Base-by-base conservation (phyloP, 2,113 vertebrate species). In the Tympanuchus pallidicinctus region DNA sequence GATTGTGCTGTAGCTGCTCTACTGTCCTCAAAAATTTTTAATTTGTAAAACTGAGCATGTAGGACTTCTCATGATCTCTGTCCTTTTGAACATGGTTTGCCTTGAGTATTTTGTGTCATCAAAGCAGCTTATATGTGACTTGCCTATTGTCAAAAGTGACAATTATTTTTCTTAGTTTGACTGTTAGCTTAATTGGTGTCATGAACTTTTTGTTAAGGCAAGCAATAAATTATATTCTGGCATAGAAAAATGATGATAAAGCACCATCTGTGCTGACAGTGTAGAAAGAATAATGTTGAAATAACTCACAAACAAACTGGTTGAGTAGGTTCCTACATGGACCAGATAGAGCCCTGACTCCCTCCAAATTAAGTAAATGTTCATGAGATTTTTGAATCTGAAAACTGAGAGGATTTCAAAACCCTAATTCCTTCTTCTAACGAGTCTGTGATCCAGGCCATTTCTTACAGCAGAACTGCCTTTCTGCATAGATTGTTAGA, bases 381-480 rank as follows among this genome's bases (percentile, higher is more conserved):
- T 91, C 15, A 2, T 52, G 59, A 82, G 16, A 6, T 2, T 8
- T 80, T 8, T 80, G 43, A 72, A 34, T 47, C 57, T 81, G 85
- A 66, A 93, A 80, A 52, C 28, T 6, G 56, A 88, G 66, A 50
- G 7, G 12, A 66, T 84, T 8, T 69, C 30, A 6, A 22, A 89
- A 78, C 32, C 28, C 54, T 56, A 40, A 63, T 61, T 89, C 30
- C 82, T 90, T 78, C n/a, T 93, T 79, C 36, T 82, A 47, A 16
- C 15, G 59, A 42, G 67, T 38, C 60, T 61, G 12, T 42, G 81
- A 93, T 93, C 66, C 78, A 89, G 89, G 71, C 66, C 8, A 0
- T 54, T 82, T 82, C 89, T 94, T 92, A 30, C n/a, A 82, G 70
- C 65, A 81, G 86, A 90, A 50, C 92, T 76, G 74, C 63, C 45